Evolutionary conservation across 2,113 vertebrate species (phyloP).

Genomic region (Heterotilapia buettikoferi): DNA sequence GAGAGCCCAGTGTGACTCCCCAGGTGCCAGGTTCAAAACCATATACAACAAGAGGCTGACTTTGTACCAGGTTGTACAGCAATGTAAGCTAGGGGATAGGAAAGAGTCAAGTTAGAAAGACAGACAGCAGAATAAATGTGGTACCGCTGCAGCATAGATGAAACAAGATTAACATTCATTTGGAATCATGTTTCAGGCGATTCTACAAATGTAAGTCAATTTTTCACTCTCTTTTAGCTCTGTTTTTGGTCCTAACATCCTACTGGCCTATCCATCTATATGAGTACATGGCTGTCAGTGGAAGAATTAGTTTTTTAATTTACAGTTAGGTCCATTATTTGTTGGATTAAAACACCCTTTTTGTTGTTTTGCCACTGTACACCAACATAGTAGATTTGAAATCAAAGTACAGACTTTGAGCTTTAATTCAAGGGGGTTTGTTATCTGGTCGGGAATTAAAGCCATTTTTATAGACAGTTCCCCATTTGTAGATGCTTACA

Average conservation of each 20-base stretch:
- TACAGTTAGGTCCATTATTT: not conserved
- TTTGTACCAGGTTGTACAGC: not conserved
- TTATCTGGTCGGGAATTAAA: not conserved
- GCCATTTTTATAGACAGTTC: not conserved
- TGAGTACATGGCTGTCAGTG: not conserved
- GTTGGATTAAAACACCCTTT: not conserved
- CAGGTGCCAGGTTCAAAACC: not conserved
- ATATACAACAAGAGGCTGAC: not conserved
- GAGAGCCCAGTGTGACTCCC: not conserved
- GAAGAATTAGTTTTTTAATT: not conserved
- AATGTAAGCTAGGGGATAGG: slow-evolving; percentile 37
- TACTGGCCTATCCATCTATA: not conserved
- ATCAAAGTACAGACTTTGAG: not conserved
- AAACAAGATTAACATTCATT: not conserved
- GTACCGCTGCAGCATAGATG: not conserved
- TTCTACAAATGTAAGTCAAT: not conserved
- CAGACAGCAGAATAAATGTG: not conserved
- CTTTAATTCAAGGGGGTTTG: not conserved
- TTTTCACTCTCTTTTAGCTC: not conserved
- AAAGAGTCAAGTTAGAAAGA: not conserved
- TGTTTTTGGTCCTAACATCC: not conserved
- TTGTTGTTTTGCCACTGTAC: not conserved
- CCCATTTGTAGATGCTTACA: not conserved
- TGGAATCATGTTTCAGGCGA: not conserved
- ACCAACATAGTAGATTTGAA: not conserved